Evolutionary conservation across 2,888 invertebrate genomes (phyloP), one percentile per base, ranked within the genome.

Genomic region (Ametastegia equiseti): DNA sequence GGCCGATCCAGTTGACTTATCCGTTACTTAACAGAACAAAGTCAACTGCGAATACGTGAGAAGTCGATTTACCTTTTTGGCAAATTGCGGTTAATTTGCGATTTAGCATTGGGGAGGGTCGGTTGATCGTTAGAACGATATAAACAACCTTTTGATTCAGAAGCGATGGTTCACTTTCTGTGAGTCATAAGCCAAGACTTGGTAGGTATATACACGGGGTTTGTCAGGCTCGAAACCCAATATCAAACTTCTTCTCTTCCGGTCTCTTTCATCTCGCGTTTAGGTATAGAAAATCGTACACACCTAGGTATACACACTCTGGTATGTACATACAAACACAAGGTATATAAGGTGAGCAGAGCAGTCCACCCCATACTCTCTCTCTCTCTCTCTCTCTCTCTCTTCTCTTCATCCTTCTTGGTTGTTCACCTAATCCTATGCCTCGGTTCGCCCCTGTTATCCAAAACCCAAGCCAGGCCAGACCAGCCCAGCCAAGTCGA

Each of bases 401-500:
- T n/a, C n/a, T n/a, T n/a, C n/a, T n/a, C n/a, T n/a, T n/a, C n/a
- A n/a, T n/a, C n/a, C n/a, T n/a, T n/a, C n/a, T n/a, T n/a, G n/a
- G n/a, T 67, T 39, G 67, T 71, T 71, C 71, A 30, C 71, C 71
- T 71, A 71, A 71, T 71, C 45, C 71, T 15, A 15, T 27, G 39
- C 67, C 39, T 39, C 36, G 39, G 39, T 39, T 67, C 4, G 11
- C 39, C 39, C 39, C 67, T 30, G 30, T 30, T 27, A 60, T 23
- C 60, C 60, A 27, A 60, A 27, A 30, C 30, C 30, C 27, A 60
- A 30, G 30, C 27, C 27, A 60, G 30, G 47, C 11, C 5, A 42
- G 42, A n/a, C 42, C 5, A 42, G 63, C 9, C 63, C 5, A 9
- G 9, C 63, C 7, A 7, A 23, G 6, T 63, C 27, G 7, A 1